Conservation (phyloP, 2,888 invertebrate genomes). For the Chloroclysta siterata region DNA sequence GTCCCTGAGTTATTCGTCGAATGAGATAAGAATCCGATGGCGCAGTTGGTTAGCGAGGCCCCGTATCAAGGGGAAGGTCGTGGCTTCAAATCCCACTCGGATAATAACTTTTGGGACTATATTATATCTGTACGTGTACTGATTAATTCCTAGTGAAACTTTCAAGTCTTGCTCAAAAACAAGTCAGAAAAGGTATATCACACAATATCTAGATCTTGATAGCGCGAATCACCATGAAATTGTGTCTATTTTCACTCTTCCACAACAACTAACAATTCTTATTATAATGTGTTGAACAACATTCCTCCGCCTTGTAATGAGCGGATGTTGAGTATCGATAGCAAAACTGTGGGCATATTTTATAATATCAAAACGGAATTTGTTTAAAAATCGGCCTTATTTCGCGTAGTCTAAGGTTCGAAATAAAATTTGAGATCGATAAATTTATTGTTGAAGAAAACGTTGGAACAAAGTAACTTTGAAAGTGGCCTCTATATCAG, state of each 20-base stretch:
- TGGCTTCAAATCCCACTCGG: too few relatives aligned
- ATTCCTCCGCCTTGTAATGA: conserved; percentile 81
- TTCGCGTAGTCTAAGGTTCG: conserved; percentile 17
- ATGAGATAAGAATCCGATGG: too few relatives aligned
- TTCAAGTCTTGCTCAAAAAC: too few relatives aligned
- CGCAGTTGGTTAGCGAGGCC: too few relatives aligned
- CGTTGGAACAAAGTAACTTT: conserved; percentile 59
- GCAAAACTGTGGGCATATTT: conserved; percentile 78
- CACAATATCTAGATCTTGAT: conserved; percentile 34
- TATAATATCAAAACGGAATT: conserved; percentile 57
- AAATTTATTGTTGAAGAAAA: conserved; percentile 50
- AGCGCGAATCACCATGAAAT: conserved; percentile 46
- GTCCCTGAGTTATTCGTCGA: too few relatives aligned
- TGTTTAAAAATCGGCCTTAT: conserved; percentile 26
- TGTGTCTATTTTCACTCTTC: conserved; percentile 59
- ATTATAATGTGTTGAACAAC: conserved; percentile 76
- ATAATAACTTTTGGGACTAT: too few relatives aligned
- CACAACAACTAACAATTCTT: conserved; percentile 64
- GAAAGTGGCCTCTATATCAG: conserved; percentile 66
- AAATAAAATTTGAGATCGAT: conserved; percentile 47
- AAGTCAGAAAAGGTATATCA: too few relatives aligned
- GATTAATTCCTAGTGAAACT: too few relatives aligned
- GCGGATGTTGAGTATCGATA: conserved; percentile 81
- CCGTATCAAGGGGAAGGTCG: too few relatives aligned
- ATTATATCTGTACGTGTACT: too few relatives aligned